phyloP scores from a whole-genome alignment of 2,113 vertebrate species.

The Phrynocephalus versicolor region DNA sequence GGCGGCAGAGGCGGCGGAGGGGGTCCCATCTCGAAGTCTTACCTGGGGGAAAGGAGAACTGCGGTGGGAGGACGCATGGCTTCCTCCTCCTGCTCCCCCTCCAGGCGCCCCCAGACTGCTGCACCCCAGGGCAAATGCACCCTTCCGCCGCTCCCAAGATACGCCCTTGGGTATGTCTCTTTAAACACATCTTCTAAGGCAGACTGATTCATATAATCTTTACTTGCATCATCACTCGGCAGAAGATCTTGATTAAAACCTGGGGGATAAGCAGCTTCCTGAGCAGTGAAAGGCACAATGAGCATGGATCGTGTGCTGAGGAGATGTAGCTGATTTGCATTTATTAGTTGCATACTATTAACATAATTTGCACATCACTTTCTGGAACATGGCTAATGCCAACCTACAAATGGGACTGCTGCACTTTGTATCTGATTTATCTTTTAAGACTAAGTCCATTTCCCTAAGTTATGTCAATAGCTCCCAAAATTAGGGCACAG shows the following conservation, averaged over 20 bases:
- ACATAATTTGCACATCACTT: constrained; percentile 1
- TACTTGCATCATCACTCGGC: constrained; percentile 25
- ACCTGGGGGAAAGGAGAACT: too few relatives aligned
- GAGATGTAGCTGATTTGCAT: constrained; percentile 13
- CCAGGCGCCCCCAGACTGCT: too few relatives aligned
- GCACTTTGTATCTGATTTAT: background rate
- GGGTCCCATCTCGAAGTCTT: too few relatives aligned
- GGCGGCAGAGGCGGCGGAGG: too few relatives aligned
- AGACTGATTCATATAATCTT: constrained; percentile 14
- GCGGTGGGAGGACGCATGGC: too few relatives aligned
- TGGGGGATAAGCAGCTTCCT: constrained; percentile 14
- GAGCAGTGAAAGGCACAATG: background rate
- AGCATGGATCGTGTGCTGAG: constrained; percentile 5
- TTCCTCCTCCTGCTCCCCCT: too few relatives aligned
- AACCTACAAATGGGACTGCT: background rate
- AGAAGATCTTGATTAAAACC: constrained; percentile 30
- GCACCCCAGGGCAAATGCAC: too few relatives aligned
- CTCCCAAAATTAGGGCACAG: too few relatives aligned
- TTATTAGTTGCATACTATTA: constrained; percentile 17
- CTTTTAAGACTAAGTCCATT: too few relatives aligned
- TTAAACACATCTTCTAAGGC: constrained; percentile 1
- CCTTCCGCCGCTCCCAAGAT: too few relatives aligned
- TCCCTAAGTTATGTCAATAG: too few relatives aligned
- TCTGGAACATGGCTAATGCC: background rate
- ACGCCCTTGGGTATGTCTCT: background rate